A percentile compares a stretch with the other conserved stretches of the same genome.
These are phyloP conservation scores for Boulengeromyrus knoepffleri DNA, from an alignment of 2,113 vertebrate species.

Conservation along the genomic window DNA sequence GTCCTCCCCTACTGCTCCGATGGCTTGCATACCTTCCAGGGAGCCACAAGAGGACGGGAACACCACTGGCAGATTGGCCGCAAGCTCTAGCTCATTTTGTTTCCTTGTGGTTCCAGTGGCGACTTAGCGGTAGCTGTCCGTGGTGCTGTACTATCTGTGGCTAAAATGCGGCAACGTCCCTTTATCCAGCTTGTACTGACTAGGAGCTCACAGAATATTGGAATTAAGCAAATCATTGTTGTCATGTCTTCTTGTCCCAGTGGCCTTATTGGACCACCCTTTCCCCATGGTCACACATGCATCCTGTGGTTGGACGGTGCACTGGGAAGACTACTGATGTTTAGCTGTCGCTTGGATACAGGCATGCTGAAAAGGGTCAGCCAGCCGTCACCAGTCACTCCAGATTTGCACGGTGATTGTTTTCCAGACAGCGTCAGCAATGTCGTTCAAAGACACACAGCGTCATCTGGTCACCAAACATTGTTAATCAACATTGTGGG, in stretches of 20 bases:
- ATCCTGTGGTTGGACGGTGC: background rate
- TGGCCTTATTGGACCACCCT: background rate
- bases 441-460: conserved; percentile 21
- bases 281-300: background rate
- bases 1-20: background rate
- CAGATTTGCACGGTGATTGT: background rate
- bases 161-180: background rate
- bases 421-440: background rate
- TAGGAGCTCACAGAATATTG: background rate
- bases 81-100: background rate
- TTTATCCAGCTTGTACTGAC: background rate
- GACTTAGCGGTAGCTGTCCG: background rate
- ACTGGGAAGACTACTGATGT: background rate
- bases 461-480: conserved; percentile 31
- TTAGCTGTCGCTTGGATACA: background rate
- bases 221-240: background rate
- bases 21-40: background rate
- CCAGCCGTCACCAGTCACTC: background rate
- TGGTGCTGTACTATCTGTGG: background rate
- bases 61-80: background rate
- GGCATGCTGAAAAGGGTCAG: background rate
- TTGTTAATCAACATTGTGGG: conserved; percentile 29
- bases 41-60: background rate
- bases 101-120: background rate
- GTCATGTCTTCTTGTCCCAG: background rate